phyloP scores from a whole-genome alignment of 2,888 invertebrate genomes.

The Marasmarcha lunaedactyla region DNA sequence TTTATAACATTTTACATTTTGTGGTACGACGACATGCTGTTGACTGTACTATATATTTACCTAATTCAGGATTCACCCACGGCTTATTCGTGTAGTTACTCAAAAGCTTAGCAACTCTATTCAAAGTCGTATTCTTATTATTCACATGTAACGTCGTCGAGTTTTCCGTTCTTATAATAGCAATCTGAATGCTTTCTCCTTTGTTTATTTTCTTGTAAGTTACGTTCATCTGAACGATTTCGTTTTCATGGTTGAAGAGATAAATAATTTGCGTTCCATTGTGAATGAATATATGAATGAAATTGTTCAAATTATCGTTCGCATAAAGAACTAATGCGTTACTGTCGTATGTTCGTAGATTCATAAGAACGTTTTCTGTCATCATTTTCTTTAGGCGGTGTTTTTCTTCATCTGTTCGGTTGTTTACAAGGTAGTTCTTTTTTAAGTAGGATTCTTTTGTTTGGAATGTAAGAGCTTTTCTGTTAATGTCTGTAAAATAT shows the following conservation, averaged over 20 bases:
- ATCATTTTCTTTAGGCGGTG: conserved; percentile 80
- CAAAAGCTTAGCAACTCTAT: conserved; percentile 77
- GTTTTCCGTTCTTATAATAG: conserved; percentile 80
- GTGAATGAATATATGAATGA: conserved; percentile 88
- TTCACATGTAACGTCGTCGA: conserved; percentile 86
- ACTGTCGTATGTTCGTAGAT: conserved; percentile 87
- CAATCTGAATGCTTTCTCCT: conserved; percentile 88
- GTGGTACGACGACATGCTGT: too few species aligned
- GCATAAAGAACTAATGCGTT: conserved; percentile 88
- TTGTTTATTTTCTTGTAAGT: conserved; percentile 80
- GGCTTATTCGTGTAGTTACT: conserved; percentile 87
- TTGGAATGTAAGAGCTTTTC: conserved; percentile 89
- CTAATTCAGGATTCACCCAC: conserved; percentile 85
- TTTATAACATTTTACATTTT: too few species aligned
- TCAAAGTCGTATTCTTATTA: conserved; percentile 77
- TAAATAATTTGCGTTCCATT: conserved; percentile 85
- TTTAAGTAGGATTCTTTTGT: conserved; percentile 83
- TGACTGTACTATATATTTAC: too few species aligned
- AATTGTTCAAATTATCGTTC: conserved; percentile 93
- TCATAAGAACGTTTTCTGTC: conserved; percentile 85
- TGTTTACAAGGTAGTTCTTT: conserved; percentile 81
- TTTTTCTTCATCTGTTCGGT: conserved; percentile 72
- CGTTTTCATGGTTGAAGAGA: conserved; percentile 84
- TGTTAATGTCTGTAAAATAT: conserved; percentile 83
- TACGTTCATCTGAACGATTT: conserved; percentile 83